Evolutionary conservation across 2,113 vertebrate species (phyloP).

Genomic region (Aix galericulata): DNA sequence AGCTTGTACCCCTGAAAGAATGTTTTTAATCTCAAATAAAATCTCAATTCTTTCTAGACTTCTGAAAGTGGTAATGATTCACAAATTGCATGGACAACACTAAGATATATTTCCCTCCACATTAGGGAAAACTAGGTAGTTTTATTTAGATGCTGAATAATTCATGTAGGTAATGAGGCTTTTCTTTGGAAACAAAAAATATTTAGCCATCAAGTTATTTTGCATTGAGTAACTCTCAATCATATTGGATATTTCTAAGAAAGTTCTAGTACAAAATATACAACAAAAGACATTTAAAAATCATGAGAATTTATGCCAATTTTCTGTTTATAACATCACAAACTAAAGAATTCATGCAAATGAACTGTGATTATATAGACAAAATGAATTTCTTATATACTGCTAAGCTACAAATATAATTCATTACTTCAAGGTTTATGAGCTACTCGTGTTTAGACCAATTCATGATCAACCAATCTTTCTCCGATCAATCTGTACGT

Average conservation of each 20-base stretch:
- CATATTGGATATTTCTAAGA: not conserved
- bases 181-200: not conserved
- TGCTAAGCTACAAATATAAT: not conserved
- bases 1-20: not conserved
- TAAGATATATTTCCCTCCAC: not conserved
- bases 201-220: not conserved
- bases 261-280: not conserved
- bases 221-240: not conserved
- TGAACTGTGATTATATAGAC: not conserved
- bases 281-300: not conserved
- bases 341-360: conserved; percentile 7
- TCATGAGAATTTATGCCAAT: not conserved
- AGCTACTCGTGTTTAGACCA: not conserved
- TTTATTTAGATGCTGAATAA: not conserved
- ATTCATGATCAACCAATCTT: not conserved
- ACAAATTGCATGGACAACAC: not conserved
- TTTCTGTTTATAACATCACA: not conserved
- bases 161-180: not conserved
- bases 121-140: not conserved
- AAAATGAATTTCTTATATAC: not conserved
- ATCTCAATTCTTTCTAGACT: not conserved
- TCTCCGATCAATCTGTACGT: not conserved
- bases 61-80: not conserved
- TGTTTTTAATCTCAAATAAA: not conserved
- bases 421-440: conserved; percentile 1